phyloP scores from a whole-genome alignment of 2,888 invertebrate genomes.

The Eilema griseolum region DNA sequence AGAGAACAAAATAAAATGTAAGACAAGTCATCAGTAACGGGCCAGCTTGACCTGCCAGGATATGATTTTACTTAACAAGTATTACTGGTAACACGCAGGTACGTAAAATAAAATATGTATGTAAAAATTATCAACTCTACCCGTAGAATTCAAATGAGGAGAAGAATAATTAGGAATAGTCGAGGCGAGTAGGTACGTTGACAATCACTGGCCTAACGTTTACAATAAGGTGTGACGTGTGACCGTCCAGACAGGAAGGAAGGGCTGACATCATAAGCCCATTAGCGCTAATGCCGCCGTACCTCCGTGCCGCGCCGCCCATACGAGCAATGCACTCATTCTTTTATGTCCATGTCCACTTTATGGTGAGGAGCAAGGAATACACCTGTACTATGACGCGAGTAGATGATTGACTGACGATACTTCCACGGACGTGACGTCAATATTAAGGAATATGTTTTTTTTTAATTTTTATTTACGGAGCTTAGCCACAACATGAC shows the following conservation, averaged over 20 bases:
- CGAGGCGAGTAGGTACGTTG: conserved; percentile 26
- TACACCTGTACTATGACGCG: conserved; percentile 21
- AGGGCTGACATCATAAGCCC: conserved; percentile 74
- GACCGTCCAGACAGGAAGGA: conserved; percentile 62
- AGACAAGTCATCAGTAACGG: no score
- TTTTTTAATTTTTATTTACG: no score
- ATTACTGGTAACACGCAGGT: no score
- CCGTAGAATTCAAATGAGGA: background rate
- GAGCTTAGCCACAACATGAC: no score
- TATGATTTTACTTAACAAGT: no score
- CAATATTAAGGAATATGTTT: background rate
- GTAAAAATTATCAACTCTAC: no score
- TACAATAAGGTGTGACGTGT: conserved; percentile 57
- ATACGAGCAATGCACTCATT: conserved; percentile 55
- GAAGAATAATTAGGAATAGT: background rate
- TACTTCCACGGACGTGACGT: background rate
- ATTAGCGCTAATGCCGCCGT: conserved; percentile 70
- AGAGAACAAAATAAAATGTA: no score
- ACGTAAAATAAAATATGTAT: no score
- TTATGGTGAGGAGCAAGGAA: conserved; percentile 8
- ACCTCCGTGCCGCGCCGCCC: conserved; percentile 23
- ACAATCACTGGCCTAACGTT: conserved; percentile 25
- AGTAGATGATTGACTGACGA: background rate
- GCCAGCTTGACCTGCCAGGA: no score
- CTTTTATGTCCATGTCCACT: conserved; percentile 40